Evolutionary conservation across 2,113 vertebrate species (phyloP).

Genomic region (Ageneiosus marmoratus): DNA sequence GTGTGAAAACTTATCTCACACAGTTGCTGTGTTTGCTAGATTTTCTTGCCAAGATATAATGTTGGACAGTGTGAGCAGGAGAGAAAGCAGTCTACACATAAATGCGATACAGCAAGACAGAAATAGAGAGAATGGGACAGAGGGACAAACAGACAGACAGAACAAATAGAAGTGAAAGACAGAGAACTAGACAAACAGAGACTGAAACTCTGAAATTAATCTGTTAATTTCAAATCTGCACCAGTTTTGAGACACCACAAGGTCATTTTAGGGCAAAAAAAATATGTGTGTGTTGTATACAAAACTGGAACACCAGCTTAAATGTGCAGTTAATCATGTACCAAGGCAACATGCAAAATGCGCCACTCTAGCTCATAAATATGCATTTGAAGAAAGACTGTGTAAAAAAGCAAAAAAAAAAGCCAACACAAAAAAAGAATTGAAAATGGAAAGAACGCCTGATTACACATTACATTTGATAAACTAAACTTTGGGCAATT

Average conservation of each 20-base stretch:
- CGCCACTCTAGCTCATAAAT: background rate
- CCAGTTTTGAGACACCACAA: background rate
- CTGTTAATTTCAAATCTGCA: too few species aligned
- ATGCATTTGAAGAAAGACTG: background rate
- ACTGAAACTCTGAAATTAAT: background rate
- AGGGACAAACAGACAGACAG: background rate
- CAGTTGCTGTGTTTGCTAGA: conserved; percentile 43
- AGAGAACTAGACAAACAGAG: background rate
- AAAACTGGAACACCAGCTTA: background rate
- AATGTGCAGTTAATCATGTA: background rate
- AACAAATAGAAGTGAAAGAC: background rate
- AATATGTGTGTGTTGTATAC: background rate
- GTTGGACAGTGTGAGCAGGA: conserved; percentile 12
- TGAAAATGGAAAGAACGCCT: background rate
- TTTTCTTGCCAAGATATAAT: conserved; percentile 24
- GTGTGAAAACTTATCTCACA: conserved; percentile 38
- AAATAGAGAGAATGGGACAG: background rate
- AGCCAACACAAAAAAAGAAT: background rate
- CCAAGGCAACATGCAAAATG: background rate
- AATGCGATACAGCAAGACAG: background rate
- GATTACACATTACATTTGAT: background rate
- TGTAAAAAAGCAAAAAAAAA: background rate
- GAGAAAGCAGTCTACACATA: background rate
- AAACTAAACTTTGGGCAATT: background rate
- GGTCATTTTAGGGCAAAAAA: background rate